These are phyloP conservation scores for Pyrrhia umbra DNA, from an alignment of 2,888 invertebrate genomes.

Conservation along the genomic window DNA sequence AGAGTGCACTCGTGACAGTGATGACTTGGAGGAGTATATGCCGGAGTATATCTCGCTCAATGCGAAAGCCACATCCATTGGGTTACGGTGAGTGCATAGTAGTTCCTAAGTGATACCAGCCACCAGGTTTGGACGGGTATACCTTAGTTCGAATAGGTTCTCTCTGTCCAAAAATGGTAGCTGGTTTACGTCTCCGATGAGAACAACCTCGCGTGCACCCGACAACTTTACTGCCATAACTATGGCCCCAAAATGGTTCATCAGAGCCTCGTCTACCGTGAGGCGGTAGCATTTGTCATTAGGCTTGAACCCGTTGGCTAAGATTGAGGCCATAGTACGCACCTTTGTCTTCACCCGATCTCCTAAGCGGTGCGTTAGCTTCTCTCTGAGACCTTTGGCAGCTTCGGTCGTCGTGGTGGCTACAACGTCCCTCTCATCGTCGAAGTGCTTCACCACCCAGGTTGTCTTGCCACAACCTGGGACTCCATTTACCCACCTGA, in stretches of 20 bases:
- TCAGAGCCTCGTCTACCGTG: slow-evolving; percentile 53
- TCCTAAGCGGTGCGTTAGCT: slow-evolving; percentile 13
- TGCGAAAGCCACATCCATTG: slow-evolving; percentile 50
- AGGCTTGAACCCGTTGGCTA: slow-evolving; percentile 37
- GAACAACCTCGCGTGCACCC: slow-evolving; percentile 30
- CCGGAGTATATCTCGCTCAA: slow-evolving; percentile 31
- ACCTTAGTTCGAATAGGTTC: slow-evolving; percentile 46
- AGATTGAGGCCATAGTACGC: slow-evolving; percentile 45
- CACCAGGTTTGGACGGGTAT: slow-evolving; percentile 25
- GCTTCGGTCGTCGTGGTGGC: slow-evolving; percentile 47
- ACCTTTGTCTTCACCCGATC: slow-evolving; percentile 16
- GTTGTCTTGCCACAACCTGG: slow-evolving; percentile 51
- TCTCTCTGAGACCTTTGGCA: slow-evolving; percentile 35
- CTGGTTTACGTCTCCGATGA: slow-evolving; percentile 60
- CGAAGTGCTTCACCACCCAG: slow-evolving; percentile 38
- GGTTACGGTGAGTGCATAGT: slow-evolving; percentile 44
- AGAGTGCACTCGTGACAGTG: slow-evolving; percentile 18
- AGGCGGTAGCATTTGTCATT: slow-evolving; percentile 18
- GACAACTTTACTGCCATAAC: slow-evolving; percentile 45
- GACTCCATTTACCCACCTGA: slow-evolving; percentile 43
- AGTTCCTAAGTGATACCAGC: slow-evolving; percentile 27
- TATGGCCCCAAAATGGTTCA: slow-evolving; percentile 58
- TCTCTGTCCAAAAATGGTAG: slow-evolving; percentile 57
- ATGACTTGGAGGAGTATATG: slow-evolving; percentile 35
- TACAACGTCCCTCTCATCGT: slow-evolving; percentile 14